Base-by-base conservation (phyloP, 2,888 invertebrate species). In the Bombylius major region DNA sequence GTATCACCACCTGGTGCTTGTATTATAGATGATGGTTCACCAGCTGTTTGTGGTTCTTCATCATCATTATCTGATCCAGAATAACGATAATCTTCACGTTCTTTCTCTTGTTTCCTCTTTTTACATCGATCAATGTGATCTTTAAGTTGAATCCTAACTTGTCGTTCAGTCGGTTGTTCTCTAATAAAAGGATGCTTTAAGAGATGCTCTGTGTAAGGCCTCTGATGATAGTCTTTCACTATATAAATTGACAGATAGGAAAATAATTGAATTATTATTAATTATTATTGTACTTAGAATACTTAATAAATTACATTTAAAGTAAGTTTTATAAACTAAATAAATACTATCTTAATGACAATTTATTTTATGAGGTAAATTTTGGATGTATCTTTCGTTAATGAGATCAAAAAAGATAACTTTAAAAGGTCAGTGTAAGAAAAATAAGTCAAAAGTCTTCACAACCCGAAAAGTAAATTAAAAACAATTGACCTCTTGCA, bases 111-210 rank as follows among this genome's bases (percentile, higher is more conserved):
- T 79, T 90, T 93, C 72, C 94, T 86, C 75, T 94, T 94, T 78
- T 94, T 94, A 77, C 93, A 93, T 63, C 92, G 81, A 77, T 99
- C 99, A 75, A 99, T 97, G 77, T 99, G 98, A 77, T 99, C 99
- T 77, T 98, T 98, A 63, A 99, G 83, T 75, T 98, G 96, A 76
- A 96, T 97, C 70, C 97, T 82, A 64, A 98, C 96, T 79, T 98
- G 95, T 66, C 97, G 80, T 77, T 99, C 99, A 53, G 96, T 97
- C 31, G 98, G 97, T 77, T 98, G 97, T 78, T 99, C 98, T 76
- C 92, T 86, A 69, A 99, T 96, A 76, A 97, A 99, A 58, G 95
- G 84, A 79, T 99, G 97, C 75, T 94, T 95, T 63, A 99, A 78
- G 63, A 99, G 82, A 75, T 96, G 92, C 76, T 99, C 99, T 64